Percentiles rank a stretch among this genome's conserved stretches.
Conservation (phyloP, 2,113 vertebrate species). For the Spheniscus mendiculus region DNA sequence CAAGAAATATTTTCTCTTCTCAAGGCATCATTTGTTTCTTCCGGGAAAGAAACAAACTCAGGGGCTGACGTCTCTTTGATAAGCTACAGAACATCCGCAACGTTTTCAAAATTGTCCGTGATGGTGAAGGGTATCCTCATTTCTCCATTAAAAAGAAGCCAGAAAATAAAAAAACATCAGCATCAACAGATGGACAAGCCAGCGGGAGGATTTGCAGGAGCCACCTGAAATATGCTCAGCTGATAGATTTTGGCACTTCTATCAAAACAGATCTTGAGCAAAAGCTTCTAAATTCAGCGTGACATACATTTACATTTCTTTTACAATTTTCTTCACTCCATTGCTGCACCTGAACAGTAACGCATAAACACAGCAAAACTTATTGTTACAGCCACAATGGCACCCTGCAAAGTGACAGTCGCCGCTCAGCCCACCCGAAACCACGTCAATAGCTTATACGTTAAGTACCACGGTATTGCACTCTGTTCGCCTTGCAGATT, state of each 20-base stretch:
- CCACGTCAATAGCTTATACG: rapidly evolving
- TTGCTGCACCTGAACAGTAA: background rate
- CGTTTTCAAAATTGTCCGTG: background rate
- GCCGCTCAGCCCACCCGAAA: background rate
- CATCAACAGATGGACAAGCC: slow-evolving; percentile 49
- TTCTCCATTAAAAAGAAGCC: background rate
- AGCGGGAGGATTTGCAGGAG: slow-evolving; percentile 8
- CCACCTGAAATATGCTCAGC: slow-evolving; percentile 43
- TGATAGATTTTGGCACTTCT: slow-evolving; percentile 46
- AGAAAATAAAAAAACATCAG: background rate
- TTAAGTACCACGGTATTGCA: rapidly evolving
- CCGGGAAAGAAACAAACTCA: background rate
- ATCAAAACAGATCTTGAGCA: slow-evolving; percentile 19
- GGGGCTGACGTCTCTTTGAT: background rate
- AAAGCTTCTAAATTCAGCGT: slow-evolving; percentile 12
- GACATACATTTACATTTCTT: background rate
- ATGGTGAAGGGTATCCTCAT: background rate
- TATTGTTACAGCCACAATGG: rapidly evolving
- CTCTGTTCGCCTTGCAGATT: background rate
- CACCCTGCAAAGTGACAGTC: rapidly evolving
- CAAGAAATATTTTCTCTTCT: slow-evolving; percentile 5
- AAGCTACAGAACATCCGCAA: background rate
- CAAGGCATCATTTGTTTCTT: background rate
- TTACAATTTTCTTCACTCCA: rapidly evolving
- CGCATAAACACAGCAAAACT: background rate